Conservation (phyloP, 2,888 invertebrate genomes). For the Noctua janthe region DNA sequence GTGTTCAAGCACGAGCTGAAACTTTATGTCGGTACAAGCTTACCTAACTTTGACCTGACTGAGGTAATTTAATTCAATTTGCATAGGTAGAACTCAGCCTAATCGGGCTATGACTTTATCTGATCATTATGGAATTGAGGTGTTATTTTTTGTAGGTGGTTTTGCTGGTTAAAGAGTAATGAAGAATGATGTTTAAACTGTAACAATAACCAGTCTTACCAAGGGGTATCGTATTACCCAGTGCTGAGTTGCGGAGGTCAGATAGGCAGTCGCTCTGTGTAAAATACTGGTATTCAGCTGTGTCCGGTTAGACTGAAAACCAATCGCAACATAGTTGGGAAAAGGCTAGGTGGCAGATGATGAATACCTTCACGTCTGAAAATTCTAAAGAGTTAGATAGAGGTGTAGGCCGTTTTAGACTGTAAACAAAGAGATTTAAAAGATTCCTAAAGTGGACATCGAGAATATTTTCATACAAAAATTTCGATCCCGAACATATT, state of each 20-base stretch:
- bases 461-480: no score
- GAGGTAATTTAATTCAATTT: slow-evolving; percentile 52
- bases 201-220: background rate
- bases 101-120: slow-evolving; percentile 34
- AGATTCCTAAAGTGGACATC: no score
- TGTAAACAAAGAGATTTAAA: background rate
- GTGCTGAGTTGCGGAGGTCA: background rate
- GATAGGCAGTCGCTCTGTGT: background rate
- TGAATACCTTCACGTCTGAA: background rate
- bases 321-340: background rate
- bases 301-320: background rate
- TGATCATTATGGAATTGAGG: slow-evolving; percentile 19
- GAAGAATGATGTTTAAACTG: background rate
- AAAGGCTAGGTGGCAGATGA: background rate
- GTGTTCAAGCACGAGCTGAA: slow-evolving; percentile 30
- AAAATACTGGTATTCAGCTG: background rate
- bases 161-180: background rate
- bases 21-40: slow-evolving; percentile 45
- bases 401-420: background rate
- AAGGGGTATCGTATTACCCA: background rate
- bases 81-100: slow-evolving; percentile 30
- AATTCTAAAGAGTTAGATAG: background rate
- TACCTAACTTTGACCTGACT: slow-evolving; percentile 23
- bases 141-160: slow-evolving; percentile 12
- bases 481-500: no score